phyloP scores from a whole-genome alignment of 2,797 vertebrate species.

The Menidia menidia region DNA sequence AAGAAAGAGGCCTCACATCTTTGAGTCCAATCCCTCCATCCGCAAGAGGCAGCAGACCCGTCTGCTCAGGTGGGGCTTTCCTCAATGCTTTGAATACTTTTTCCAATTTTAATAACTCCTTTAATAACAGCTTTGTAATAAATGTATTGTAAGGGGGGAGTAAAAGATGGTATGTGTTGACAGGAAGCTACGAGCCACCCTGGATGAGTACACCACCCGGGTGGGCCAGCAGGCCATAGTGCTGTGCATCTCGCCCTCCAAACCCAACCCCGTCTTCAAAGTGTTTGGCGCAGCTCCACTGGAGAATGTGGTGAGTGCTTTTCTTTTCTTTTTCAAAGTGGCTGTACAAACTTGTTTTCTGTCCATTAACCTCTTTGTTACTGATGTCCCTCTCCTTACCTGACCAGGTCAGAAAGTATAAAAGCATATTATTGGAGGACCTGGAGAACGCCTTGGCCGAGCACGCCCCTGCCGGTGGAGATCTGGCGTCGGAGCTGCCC shows the following conservation, averaged over 20 bases:
- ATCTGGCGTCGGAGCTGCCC: conserved; percentile 93
- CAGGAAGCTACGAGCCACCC: conserved; percentile 94
- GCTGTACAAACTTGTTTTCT: background rate
- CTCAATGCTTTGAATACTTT: no score
- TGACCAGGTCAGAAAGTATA: conserved; percentile 95
- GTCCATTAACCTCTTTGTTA: background rate
- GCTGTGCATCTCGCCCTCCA: conserved; percentile 96
- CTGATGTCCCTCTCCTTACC: background rate
- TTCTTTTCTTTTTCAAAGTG: background rate
- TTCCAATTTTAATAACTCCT: no score
- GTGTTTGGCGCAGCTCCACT: conserved; percentile 97
- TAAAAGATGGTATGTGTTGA: conserved; percentile 32
- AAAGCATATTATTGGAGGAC: conserved; percentile 97
- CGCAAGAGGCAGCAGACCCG: conserved; percentile 98
- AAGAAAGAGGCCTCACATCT: conserved; percentile 95
- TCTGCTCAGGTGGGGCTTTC: conserved; percentile 89
- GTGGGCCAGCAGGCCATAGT: conserved; percentile 99
- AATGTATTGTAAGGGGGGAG: background rate
- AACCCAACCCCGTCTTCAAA: conserved; percentile 97
- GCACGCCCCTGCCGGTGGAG: conserved; percentile 93
- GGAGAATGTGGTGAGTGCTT: conserved; percentile 93
- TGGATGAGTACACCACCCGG: conserved; percentile 97
- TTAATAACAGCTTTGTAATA: background rate
- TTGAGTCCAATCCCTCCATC: conserved; percentile 98
- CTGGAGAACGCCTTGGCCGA: conserved; percentile 95